Conservation (phyloP, 35 echinoderm and acorn worm species). For the Ophiothrix spiculata region DNA sequence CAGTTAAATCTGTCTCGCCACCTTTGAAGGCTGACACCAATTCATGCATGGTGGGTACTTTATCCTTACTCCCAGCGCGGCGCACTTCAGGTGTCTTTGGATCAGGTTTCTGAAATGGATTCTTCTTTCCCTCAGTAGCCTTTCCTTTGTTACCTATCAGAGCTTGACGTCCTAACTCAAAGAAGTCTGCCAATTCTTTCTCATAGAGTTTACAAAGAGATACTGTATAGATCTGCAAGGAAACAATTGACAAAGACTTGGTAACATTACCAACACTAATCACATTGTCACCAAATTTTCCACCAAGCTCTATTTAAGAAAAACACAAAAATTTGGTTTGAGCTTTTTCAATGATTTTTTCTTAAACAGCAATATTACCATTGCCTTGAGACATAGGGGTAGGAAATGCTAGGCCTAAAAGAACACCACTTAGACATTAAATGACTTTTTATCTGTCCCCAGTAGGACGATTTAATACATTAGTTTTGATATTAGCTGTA, state of each 20-base stretch:
- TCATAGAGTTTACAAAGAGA: conserved; percentile 80
- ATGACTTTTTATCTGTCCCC: too few species aligned
- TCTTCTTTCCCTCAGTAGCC: conserved; percentile 64
- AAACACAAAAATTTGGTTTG: too few species aligned
- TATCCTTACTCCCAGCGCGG: conserved; percentile 12
- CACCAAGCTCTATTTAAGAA: too few species aligned
- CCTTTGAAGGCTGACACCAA: conserved; percentile 37
- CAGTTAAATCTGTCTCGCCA: conserved; percentile 77
- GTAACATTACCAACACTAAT: background rate
- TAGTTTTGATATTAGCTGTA: too few species aligned
- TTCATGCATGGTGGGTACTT: conserved; percentile 37
- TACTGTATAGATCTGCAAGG: conserved; percentile 67
- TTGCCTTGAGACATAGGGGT: too few species aligned
- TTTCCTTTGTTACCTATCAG: conserved; percentile 45
- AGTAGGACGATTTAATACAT: too few species aligned
- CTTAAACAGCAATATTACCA: too few species aligned
- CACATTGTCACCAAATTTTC: background rate
- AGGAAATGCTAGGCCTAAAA: too few species aligned
- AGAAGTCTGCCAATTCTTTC: conserved; percentile 86
- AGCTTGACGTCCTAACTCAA: conserved; percentile 58
- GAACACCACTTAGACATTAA: too few species aligned
- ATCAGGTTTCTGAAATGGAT: too few species aligned
- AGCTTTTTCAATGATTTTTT: too few species aligned
- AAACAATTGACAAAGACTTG: background rate
- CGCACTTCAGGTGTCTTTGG: conserved; percentile 35